Conservation (phyloP, 2,888 invertebrate species). For the Acanthopleura granulata region DNA sequence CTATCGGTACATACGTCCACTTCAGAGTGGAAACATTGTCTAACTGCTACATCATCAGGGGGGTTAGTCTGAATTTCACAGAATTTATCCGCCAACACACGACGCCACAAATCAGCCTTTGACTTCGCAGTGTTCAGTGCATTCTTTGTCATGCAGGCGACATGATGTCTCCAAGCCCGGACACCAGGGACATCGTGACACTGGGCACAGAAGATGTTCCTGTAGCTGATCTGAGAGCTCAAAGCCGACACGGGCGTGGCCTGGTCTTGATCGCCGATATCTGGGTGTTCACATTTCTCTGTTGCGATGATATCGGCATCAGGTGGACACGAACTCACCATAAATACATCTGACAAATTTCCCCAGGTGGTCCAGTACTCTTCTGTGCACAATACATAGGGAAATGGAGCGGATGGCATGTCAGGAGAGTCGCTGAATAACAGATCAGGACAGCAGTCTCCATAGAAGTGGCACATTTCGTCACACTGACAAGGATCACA, state of each 20-base stretch:
- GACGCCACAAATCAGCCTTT: neutral
- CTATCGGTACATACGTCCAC: neutral
- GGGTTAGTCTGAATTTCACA: neutral
- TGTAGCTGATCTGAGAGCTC: neutral
- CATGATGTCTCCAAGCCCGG: neutral
- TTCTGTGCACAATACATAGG: neutral
- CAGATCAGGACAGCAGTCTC: constrained; percentile 37
- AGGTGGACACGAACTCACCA: neutral
- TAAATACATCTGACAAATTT: neutral
- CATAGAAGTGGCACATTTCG: constrained; percentile 23
- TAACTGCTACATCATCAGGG: neutral
- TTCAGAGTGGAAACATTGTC: neutral
- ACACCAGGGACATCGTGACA: neutral
- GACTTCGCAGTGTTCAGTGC: neutral
- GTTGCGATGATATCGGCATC: neutral
- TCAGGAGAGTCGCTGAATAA: constrained; percentile 19
- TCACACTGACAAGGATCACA: too few relatives aligned
- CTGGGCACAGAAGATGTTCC: neutral
- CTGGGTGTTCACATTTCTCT: neutral
- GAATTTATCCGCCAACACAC: neutral
- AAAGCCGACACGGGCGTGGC: too few relatives aligned
- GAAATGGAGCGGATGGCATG: neutral
- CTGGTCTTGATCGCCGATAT: neutral
- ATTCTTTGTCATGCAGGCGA: neutral
- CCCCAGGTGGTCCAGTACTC: neutral